Conservation (phyloP, 2,797 vertebrate genomes). For the Erethizon dorsatum region DNA sequence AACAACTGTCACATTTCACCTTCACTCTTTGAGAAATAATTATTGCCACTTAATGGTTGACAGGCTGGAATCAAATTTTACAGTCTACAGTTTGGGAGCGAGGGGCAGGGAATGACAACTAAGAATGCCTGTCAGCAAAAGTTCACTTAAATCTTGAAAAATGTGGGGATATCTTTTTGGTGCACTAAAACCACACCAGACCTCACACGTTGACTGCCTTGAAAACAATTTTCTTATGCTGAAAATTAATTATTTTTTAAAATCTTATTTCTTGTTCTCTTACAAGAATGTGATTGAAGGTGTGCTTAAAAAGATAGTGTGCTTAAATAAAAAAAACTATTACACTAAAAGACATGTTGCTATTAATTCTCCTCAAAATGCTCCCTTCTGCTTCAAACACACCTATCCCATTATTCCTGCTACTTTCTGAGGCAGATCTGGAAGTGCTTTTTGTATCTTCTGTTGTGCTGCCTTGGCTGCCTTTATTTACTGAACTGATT, state of each 20-base stretch:
- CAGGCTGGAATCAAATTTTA: constrained; percentile 65
- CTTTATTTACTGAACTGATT: neutral
- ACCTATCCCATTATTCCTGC: neutral
- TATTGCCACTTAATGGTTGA: constrained; percentile 63
- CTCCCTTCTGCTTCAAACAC: neutral
- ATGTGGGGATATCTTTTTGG: neutral
- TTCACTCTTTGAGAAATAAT: constrained; percentile 68
- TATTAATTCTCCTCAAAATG: neutral
- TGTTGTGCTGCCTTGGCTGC: neutral
- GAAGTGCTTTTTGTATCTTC: neutral
- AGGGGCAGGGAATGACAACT: neutral
- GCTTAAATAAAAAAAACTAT: neutral
- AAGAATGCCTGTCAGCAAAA: neutral
- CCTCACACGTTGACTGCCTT: neutral
- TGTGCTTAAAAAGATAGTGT: neutral
- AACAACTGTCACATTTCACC: constrained; percentile 61
- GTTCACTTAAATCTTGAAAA: neutral
- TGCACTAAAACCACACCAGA: neutral
- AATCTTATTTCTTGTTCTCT: neutral
- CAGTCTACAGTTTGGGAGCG: neutral
- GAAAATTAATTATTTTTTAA: constrained; percentile 27
- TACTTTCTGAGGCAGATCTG: neutral
- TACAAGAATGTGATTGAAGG: neutral
- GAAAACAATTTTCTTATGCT: neutral
- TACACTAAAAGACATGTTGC: neutral